phyloP scores from a whole-genome alignment of 2,888 invertebrate species.

The Vanessa cardui region DNA sequence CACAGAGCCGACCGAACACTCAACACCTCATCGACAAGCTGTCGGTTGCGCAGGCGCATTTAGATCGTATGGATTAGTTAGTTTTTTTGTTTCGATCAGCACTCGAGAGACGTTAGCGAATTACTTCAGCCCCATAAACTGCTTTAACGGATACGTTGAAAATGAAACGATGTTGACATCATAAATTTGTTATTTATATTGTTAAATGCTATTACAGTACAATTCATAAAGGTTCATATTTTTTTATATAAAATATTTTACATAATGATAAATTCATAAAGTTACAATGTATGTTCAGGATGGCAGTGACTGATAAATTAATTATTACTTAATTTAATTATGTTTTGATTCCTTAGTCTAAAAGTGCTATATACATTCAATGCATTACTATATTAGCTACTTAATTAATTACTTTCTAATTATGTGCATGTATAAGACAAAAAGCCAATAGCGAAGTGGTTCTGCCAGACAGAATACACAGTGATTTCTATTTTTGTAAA shows the following conservation, averaged over 20 bases:
- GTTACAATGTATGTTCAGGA: slow-evolving; percentile 18
- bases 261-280: slow-evolving; percentile 31
- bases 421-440: slow-evolving; percentile 65
- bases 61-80: slow-evolving; percentile 74
- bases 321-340: slow-evolving; percentile 28
- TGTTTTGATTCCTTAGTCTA: slow-evolving; percentile 21
- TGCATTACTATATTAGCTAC: slow-evolving; percentile 35
- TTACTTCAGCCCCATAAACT: not conserved
- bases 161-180: slow-evolving; percentile 32
- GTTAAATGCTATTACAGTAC: slow-evolving; percentile 34
- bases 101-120: too few species aligned
- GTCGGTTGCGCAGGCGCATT: slow-evolving; percentile 73
- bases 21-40: slow-evolving; percentile 72
- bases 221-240: slow-evolving; percentile 34
- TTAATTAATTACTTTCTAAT: slow-evolving; percentile 49
- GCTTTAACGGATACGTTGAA: slow-evolving; percentile 6
- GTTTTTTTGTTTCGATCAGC: not conserved
- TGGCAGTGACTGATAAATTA: slow-evolving; percentile 42
- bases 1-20: slow-evolving; percentile 73
- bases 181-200: slow-evolving; percentile 21
- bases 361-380: slow-evolving; percentile 39
- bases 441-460: slow-evolving; percentile 49
- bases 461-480: slow-evolving; percentile 53
- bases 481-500: slow-evolving; percentile 79
- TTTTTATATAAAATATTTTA: slow-evolving; percentile 29